A percentile compares a stretch with the other conserved stretches of the same genome.
These are phyloP conservation scores for Oligia fasciuncula DNA, from an alignment of 2,888 invertebrate species.

Conservation along the genomic window DNA sequence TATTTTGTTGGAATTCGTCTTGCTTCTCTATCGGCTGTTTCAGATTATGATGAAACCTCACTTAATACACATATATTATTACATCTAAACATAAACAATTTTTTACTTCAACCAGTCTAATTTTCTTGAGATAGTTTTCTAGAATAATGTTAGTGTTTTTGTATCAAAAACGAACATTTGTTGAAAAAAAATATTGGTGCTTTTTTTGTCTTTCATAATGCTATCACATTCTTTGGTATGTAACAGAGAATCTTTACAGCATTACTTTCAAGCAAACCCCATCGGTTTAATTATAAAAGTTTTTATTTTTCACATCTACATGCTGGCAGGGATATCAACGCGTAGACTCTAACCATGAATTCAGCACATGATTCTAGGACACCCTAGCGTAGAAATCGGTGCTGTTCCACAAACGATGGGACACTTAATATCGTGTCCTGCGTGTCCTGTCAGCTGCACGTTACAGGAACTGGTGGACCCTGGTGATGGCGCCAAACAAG, in stretches of 20 bases:
- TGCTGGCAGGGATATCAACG: no score
- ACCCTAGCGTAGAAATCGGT: no score
- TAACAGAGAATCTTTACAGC: conserved; percentile 16
- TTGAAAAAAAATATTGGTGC: background rate
- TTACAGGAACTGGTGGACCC: no score
- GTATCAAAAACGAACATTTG: background rate
- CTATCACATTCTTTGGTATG: conserved; percentile 50
- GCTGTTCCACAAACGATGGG: no score
- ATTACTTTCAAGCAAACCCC: background rate
- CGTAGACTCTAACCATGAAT: no score
- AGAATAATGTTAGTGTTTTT: conserved; percentile 6
- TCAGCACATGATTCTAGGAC: no score
- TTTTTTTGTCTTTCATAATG: conserved; percentile 47
- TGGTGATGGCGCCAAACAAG: no score
- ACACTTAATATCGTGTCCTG: no score
- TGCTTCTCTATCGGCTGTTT: background rate
- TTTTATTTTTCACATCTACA: conserved; percentile 8
- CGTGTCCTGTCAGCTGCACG: no score
- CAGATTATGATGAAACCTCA: conserved; percentile 26
- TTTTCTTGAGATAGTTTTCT: conserved; percentile 1
- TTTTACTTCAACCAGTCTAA: conserved; percentile 28
- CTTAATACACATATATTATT: conserved; percentile 49
- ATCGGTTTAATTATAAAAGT: background rate
- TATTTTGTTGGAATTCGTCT: background rate
- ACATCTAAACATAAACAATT: conserved; percentile 20